Evolutionary conservation across 2,797 vertebrate species (phyloP).

Genomic region (Siniperca undulata): DNA sequence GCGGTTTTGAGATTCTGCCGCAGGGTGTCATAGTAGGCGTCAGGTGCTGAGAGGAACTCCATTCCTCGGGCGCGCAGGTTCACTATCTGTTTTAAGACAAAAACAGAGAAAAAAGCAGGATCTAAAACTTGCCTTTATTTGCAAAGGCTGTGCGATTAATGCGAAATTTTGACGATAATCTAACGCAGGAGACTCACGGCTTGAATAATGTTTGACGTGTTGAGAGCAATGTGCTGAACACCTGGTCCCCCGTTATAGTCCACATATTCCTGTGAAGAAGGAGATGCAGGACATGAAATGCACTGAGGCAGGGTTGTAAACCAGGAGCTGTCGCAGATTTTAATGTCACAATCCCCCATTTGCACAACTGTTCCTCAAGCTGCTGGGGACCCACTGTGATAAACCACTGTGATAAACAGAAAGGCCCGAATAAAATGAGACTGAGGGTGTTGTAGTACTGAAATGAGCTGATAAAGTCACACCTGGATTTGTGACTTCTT

Average conservation of each 20-base stretch:
- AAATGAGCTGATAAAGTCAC: constrained; percentile 7
- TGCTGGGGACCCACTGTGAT: background rate
- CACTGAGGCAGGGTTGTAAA: constrained; percentile 4
- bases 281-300: background rate
- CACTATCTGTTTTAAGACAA: constrained; percentile 78
- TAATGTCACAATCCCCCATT: background rate
- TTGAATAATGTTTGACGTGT: constrained; percentile 88
- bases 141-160: constrained; percentile 14
- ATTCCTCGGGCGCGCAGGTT: constrained; percentile 86
- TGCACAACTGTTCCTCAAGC: background rate
- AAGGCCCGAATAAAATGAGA: background rate
- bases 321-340: background rate
- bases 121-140: constrained; percentile 31
- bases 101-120: background rate
- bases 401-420: background rate
- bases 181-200: constrained; percentile 77
- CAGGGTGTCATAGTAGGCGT: constrained; percentile 84
- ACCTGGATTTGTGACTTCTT: constrained; percentile 91
- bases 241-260: constrained; percentile 89
- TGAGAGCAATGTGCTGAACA: constrained; percentile 90
- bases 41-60: constrained; percentile 87
- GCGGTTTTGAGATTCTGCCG: constrained; percentile 84
- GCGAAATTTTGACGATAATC: constrained; percentile 5
- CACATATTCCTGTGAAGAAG: constrained; percentile 85
- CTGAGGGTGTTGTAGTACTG: background rate